A percentile compares a stretch with the other conserved stretches of the same genome.
Conservation (phyloP, 2,113 vertebrate species). For the Clarias magur region DNA sequence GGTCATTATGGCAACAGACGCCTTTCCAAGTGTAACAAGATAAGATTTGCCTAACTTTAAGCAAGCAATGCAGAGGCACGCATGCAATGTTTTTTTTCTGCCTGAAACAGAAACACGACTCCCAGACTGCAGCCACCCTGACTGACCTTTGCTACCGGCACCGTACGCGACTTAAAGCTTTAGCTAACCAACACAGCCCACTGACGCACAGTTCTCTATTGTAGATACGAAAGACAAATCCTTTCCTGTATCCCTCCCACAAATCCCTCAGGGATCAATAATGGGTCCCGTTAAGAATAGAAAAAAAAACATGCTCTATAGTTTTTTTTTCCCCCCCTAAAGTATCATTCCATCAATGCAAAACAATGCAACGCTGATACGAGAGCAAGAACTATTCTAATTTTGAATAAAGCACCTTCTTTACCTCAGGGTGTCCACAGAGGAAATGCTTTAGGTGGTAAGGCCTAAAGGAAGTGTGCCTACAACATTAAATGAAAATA, state of each 20-base stretch:
- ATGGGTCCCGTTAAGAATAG: slow-evolving; percentile 5
- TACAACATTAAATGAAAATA: slow-evolving; percentile 1
- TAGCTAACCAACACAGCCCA: background rate
- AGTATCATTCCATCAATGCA: slow-evolving; percentile 1
- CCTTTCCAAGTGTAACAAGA: slow-evolving; percentile 23
- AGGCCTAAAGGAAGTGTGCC: background rate
- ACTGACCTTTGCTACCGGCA: slow-evolving; percentile 36
- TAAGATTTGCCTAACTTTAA: background rate
- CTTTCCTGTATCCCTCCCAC: slow-evolving; percentile 40
- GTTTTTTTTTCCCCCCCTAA: background rate
- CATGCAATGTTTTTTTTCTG: slow-evolving; percentile 36
- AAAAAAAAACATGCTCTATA: slow-evolving; percentile 14
- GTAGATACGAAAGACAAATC: slow-evolving; percentile 41
- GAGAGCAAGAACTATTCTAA: background rate
- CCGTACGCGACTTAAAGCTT: slow-evolving; percentile 9
- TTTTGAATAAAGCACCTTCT: slow-evolving; percentile 2
- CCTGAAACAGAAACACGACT: slow-evolving; percentile 38
- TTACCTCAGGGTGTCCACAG: background rate
- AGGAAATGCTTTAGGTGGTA: slow-evolving; percentile 1
- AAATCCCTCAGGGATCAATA: slow-evolving; percentile 35
- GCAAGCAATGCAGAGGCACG: slow-evolving; percentile 22
- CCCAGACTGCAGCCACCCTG: slow-evolving; percentile 17
- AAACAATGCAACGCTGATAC: slow-evolving; percentile 13
- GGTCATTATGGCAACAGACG: slow-evolving; percentile 26
- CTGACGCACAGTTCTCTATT: slow-evolving; percentile 48